Evolutionary conservation across 2,888 invertebrate species (phyloP).

Genomic region (Pollenia amentaria): DNA sequence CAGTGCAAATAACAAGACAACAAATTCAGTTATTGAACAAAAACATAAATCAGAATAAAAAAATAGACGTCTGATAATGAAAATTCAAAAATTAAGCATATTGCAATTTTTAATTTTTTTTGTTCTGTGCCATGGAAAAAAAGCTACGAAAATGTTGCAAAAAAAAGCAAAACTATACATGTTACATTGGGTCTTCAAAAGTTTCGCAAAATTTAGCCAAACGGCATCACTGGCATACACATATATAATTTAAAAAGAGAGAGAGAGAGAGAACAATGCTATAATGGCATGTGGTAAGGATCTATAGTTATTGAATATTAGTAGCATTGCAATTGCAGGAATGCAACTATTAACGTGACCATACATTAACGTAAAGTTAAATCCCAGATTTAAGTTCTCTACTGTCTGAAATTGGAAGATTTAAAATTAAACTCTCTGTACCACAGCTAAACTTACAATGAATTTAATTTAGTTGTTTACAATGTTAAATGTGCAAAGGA

Average conservation of each 20-base stretch:
- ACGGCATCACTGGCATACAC: too few species aligned
- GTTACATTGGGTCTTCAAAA: too few species aligned
- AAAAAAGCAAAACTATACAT: too few species aligned
- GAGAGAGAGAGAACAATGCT: neutral
- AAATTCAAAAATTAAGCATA: too few species aligned
- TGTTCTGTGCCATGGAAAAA: too few species aligned
- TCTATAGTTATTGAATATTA: conserved; percentile 22
- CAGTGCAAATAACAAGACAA: too few species aligned
- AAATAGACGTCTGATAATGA: too few species aligned
- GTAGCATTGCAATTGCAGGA: conserved; percentile 12
- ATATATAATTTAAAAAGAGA: neutral
- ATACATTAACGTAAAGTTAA: conserved; percentile 13
- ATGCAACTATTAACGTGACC: conserved; percentile 7
- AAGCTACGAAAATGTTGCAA: too few species aligned
- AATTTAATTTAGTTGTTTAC: conserved; percentile 51
- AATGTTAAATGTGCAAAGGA: conserved; percentile 60
- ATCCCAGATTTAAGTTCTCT: conserved; percentile 15
- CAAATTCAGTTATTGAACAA: too few species aligned
- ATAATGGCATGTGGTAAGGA: conserved; percentile 43
- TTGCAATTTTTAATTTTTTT: too few species aligned
- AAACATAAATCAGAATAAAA: too few species aligned
- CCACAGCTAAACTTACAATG: conserved; percentile 37
- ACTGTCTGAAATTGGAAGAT: conserved; percentile 12
- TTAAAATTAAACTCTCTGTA: conserved; percentile 38
- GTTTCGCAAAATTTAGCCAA: too few species aligned